Conservation (phyloP, 2,888 invertebrate species). For the Perithous albicinctus region DNA sequence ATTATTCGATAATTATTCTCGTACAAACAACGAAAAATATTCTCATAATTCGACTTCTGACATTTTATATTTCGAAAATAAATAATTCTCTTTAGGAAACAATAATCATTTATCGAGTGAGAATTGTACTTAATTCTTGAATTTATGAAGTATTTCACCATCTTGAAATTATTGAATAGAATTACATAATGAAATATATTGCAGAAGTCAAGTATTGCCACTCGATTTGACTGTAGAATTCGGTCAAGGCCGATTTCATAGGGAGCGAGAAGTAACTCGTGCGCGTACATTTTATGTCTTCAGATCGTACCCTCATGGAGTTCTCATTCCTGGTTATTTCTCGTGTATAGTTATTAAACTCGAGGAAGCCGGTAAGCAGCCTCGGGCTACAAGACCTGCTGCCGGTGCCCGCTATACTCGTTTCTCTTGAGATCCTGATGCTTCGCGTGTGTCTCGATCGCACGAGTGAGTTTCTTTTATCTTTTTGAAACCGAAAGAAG, state of each 20-base stretch:
- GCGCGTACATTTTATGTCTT: slow-evolving; percentile 23
- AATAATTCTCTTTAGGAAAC: no score
- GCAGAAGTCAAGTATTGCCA: not conserved
- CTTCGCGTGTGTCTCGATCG: slow-evolving; percentile 51
- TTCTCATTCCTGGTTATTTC: slow-evolving; percentile 71
- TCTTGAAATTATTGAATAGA: not conserved
- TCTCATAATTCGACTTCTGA: no score
- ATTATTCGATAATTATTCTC: no score
- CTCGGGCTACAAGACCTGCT: slow-evolving; percentile 21
- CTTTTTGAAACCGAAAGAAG: slow-evolving; percentile 73
- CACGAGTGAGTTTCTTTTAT: slow-evolving; percentile 67
- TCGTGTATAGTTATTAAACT: slow-evolving; percentile 14
- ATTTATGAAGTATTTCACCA: not conserved
- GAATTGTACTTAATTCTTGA: not conserved
- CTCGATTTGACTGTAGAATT: slow-evolving; percentile 66
- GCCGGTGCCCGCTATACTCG: slow-evolving; percentile 31
- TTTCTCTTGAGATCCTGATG: slow-evolving; percentile 47
- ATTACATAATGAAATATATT: not conserved
- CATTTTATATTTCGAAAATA: no score
- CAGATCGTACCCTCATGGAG: slow-evolving; percentile 20
- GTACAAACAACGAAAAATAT: no score
- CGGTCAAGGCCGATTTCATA: slow-evolving; percentile 75
- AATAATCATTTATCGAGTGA: no score
- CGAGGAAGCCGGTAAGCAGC: slow-evolving; percentile 28
- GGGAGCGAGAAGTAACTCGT: slow-evolving; percentile 33